Evolutionary conservation across 30 jellyfish, hydroid and myxozoan species (phyloP).

Genomic region (Catostylus mosaicus): DNA sequence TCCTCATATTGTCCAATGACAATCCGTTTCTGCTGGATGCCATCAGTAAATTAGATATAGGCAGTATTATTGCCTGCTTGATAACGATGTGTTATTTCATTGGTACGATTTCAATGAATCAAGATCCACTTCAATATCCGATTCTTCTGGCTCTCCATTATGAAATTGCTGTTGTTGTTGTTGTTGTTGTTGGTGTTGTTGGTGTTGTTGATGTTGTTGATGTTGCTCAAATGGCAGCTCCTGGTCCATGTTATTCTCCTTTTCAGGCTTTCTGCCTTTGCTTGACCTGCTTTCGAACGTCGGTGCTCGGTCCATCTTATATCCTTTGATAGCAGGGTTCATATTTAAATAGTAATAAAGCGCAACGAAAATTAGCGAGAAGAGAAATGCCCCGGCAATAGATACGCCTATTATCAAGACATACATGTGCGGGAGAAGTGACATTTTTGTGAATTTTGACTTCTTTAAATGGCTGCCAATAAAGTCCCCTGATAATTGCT

Average conservation of each 20-base stretch:
- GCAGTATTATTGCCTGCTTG: too few relatives aligned
- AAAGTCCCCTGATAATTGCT: constrained; percentile 40
- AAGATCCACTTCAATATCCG: constrained; percentile 75
- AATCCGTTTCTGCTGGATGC: too few relatives aligned
- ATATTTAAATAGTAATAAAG: constrained; percentile 75
- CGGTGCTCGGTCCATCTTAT: constrained; percentile 49
- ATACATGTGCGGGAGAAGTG: constrained; percentile 95
- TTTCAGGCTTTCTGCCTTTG: constrained; percentile 16
- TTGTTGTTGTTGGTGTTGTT: background rate
- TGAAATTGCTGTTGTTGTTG: constrained; percentile 5
- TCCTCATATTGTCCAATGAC: too few relatives aligned
- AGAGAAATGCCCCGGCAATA: constrained; percentile 95
- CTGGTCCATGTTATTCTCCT: background rate
- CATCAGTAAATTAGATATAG: too few relatives aligned
- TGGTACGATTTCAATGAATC: constrained; percentile 68
- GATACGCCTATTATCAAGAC: constrained; percentile 91
- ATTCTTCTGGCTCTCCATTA: constrained; percentile 44
- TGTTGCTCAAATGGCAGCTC: background rate
- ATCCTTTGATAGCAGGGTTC: constrained; percentile 54
- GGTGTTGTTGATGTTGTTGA: constrained; percentile 15
- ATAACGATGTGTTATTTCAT: too few relatives aligned
- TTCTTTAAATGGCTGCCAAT: constrained; percentile 43
- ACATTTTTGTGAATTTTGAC: constrained; percentile 41
- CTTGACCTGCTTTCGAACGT: constrained; percentile 15
- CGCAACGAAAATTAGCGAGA: constrained; percentile 87